Evolutionary conservation across 2,888 invertebrate species (phyloP), one percentile per base, ranked within the genome.

Genomic region (Halocaridina rubra): DNA sequence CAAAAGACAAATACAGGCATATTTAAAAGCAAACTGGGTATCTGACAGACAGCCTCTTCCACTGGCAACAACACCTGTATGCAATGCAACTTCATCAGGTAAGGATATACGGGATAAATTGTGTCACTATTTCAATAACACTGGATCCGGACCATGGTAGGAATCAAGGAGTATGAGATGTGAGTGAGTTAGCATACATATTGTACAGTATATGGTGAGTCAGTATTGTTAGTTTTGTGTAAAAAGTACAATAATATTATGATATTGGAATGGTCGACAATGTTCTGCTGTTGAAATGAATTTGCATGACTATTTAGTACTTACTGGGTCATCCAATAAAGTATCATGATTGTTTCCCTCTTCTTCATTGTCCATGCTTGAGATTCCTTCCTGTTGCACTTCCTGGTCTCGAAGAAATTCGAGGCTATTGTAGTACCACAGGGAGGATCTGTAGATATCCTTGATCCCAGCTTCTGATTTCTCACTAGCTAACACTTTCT

Each of bases 401-500:
- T 80, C 80, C 29, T 69, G 71, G 46, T 81, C 81, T 16, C 33
- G 29, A n/a, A 80, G 71, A 39, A 80, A 71, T 29, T n/a, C 53
- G 16, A 80, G 30, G 27, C 22, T 30, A 19, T 39, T 30, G 46
- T n/a, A n/a, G n/a, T n/a, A n/a, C n/a, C n/a, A n/a, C n/a, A n/a
- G n/a, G n/a, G n/a, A n/a, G n/a, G n/a, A 59, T 71, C 32, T 80
- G 72, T 72, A 69, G 72, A 72, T 27, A 16, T 71, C 32, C 19
- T 79, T 39, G n/a, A 39, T 24, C 29, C 89, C 84, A 53, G 67
- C 71, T 46, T 75, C 88, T 79, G 80, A 85, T 53, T 77, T 69
- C 61, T 64, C 16, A 53, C 77, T 76, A 61, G 86, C 87, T 10
- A 76, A 59, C 13, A 90, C n/a, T n/a, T n/a, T n/a, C n/a, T n/a